Base-by-base conservation (phyloP, 2,888 invertebrate genomes). In the Eilema depressum region DNA sequence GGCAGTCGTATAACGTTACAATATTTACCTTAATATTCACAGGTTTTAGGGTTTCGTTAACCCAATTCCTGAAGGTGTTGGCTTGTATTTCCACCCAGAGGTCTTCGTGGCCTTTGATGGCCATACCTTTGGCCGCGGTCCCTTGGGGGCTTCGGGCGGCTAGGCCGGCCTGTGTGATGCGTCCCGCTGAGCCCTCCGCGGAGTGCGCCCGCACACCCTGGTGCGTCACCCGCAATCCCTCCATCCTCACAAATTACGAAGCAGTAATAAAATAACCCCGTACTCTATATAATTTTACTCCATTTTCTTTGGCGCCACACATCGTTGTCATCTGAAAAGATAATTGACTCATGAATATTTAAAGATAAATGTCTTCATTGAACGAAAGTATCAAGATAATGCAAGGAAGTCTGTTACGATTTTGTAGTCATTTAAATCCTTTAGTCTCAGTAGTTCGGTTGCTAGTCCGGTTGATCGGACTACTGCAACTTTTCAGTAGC, bases 61-160 rank as follows among this genome's bases (percentile, higher is more conserved):
- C 98, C 99, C 99, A 99, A 93, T 99, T 99, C 83, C 98, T 97
- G 91, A 99, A 99, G 57, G 99, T 99, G 92, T 98, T 98, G 63
- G 99, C 98, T 91, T 99, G 99, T 79, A 99, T 99, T 90, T 98
- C 98, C 67, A 99, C 98, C 99, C 99, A 99, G 61, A 98, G 97
- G 88, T 99, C 98, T 93, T 99, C 98, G 88, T 98, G 97, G 80
- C 99, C 99, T 89, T 98, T 98, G 89, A 99, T 99, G 84, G 98
- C 97, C 98, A 99, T 99, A 79, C 98, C 98, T 89, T 98, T 98
- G 80, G 99, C 99, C 1, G 99, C 99, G 66, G 99, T 99, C 69
- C 99, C 99, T 73, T 90, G 98, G 56, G 98, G 97, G 89, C 98
- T 98, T 68, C 99, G 96, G 37, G 99, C 99, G 82, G 98, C 97